Percentiles rank a stretch among this genome's conserved stretches.
Conservation (phyloP, 2,797 vertebrate genomes). For the Neomorphus geoffroyi region DNA sequence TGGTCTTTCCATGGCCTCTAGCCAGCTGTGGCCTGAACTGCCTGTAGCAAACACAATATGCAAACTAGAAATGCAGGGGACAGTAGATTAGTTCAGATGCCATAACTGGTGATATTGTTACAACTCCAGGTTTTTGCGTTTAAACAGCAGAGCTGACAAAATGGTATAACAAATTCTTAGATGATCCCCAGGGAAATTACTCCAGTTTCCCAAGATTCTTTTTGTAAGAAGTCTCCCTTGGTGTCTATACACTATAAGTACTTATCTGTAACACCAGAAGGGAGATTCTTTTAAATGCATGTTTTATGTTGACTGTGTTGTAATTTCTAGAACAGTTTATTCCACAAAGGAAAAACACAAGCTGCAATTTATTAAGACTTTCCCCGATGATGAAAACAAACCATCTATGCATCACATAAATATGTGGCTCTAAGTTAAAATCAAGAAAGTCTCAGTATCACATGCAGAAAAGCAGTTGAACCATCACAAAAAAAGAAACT, state of each 20-base stretch:
- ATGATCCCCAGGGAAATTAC: constrained; percentile 14
- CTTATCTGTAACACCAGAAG: not conserved
- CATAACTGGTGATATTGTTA: not conserved
- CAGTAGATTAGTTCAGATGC: not conserved
- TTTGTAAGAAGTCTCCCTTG: not conserved
- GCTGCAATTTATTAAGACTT: not conserved
- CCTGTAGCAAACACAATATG: not conserved
- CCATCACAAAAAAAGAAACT: not conserved
- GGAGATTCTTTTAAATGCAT: not conserved
- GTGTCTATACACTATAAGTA: not conserved
- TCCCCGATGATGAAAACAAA: not conserved
- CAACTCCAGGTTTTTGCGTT: not conserved
- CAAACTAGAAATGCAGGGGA: not conserved
- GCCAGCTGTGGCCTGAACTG: not conserved
- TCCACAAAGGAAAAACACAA: not conserved
- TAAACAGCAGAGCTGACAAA: not conserved
- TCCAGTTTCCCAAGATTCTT: not conserved
- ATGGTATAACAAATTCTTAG: not conserved
- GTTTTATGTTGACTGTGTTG: not conserved
- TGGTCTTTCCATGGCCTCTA: not conserved
- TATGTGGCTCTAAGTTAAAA: not conserved
- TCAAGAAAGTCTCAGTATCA: not conserved
- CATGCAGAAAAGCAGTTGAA: not conserved
- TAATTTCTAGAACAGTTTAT: not conserved
- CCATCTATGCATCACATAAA: not conserved